A percentile compares a stretch with the other conserved stretches of the same genome.
phyloP scores from a whole-genome alignment of 2,888 invertebrate genomes.

The Anorthoa munda region DNA sequence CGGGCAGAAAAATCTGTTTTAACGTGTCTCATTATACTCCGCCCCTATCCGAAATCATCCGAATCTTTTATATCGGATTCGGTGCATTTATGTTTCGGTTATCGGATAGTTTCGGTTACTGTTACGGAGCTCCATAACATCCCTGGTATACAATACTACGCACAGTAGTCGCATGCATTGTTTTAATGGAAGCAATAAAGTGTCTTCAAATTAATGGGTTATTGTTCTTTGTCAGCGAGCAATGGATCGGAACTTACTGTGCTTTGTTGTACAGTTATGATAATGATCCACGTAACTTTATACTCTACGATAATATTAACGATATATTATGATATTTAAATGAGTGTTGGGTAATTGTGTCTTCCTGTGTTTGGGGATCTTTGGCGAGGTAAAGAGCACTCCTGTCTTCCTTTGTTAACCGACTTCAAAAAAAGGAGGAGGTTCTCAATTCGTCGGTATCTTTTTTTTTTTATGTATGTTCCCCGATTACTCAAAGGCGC shows the following conservation, averaged over 20 bases:
- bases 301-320: slow-evolving; percentile 57
- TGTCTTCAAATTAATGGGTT: slow-evolving; percentile 83
- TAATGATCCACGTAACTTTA: slow-evolving; percentile 71
- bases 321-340: slow-evolving; percentile 53
- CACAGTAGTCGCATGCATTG: slow-evolving; percentile 76
- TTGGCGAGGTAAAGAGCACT: slow-evolving; percentile 6
- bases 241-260: slow-evolving; percentile 81
- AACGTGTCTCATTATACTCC: no score
- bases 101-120: no score
- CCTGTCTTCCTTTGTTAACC: slow-evolving; percentile 15
- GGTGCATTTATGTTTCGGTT: no score
- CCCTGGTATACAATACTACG: slow-evolving; percentile 65
- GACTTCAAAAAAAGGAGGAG: no score
- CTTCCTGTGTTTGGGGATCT: slow-evolving; percentile 9
- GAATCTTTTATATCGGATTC: no score
- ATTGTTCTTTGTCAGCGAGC: slow-evolving; percentile 83
- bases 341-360: slow-evolving; percentile 31
- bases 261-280: slow-evolving; percentile 76
- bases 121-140: no score
- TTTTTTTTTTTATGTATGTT: no score
- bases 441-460: no score
- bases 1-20: no score
- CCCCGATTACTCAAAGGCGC: no score
- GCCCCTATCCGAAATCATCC: no score
- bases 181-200: slow-evolving; percentile 79